phyloP scores from a whole-genome alignment of 2,797 vertebrate species.

The Halcyon leucocephala region DNA sequence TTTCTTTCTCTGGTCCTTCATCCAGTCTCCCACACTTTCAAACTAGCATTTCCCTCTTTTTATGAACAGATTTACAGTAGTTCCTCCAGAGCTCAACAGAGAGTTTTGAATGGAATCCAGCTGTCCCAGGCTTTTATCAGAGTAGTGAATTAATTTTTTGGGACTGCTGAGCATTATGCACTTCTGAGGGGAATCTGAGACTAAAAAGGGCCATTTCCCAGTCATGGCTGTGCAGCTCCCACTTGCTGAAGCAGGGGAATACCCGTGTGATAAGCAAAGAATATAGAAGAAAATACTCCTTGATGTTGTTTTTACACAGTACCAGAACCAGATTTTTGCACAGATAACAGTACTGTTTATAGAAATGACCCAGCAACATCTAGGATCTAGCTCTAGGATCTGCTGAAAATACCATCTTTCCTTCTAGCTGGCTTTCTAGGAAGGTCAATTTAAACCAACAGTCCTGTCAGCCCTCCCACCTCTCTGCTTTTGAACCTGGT shows the following conservation, averaged over 20 bases:
- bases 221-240: neutral
- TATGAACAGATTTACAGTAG: neutral
- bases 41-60: neutral
- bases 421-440: neutral
- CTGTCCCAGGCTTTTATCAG: neutral
- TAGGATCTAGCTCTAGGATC: neutral
- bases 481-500: neutral
- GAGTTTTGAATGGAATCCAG: neutral
- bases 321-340: neutral
- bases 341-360: neutral
- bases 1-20: neutral
- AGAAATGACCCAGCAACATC: neutral
- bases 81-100: neutral
- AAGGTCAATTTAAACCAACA: neutral
- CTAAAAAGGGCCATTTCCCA: accelerated
- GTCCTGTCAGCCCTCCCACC: neutral
- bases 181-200: neutral
- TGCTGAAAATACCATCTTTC: neutral
- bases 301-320: neutral
- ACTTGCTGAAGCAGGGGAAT: neutral
- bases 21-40: neutral
- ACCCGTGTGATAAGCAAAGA: neutral
- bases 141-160: neutral
- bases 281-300: neutral
- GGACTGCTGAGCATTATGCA: neutral